phyloP scores from a whole-genome alignment of 2,797 vertebrate species.

The Sebastolobus alascanus region DNA sequence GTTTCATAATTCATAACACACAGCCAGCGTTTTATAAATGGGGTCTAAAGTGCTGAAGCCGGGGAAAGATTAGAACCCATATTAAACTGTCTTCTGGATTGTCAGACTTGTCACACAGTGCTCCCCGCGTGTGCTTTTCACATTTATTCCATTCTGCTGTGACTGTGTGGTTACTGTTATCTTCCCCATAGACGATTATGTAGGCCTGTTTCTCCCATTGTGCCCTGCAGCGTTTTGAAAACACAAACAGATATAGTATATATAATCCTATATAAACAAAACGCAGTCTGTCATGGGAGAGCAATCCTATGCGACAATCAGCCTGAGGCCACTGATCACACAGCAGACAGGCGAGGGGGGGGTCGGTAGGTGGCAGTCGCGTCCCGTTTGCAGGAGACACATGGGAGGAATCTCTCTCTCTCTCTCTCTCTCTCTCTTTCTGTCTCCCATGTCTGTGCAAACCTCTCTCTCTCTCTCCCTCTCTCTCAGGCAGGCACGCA shows the following conservation, averaged over 20 bases:
- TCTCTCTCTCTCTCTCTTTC: background rate
- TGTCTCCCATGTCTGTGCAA: constrained; percentile 24
- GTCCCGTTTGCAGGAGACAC: constrained; percentile 81
- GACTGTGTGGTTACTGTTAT: constrained; percentile 1
- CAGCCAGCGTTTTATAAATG: constrained; percentile 58
- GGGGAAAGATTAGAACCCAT: constrained; percentile 43
- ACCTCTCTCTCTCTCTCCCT: constrained; percentile 17
- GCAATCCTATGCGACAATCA: constrained; percentile 63
- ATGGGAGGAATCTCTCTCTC: constrained; percentile 59
- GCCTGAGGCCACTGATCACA: constrained; percentile 57
- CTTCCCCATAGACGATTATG: background rate
- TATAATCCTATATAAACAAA: constrained; percentile 55
- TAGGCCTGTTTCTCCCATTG: constrained; percentile 18
- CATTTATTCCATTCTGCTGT: background rate
- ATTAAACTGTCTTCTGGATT: constrained; percentile 50
- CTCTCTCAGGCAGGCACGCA: background rate
- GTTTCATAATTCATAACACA: constrained; percentile 65
- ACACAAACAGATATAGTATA: constrained; percentile 52
- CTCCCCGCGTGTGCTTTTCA: constrained; percentile 1
- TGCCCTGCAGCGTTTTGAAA: constrained; percentile 34
- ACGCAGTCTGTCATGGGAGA: constrained; percentile 58
- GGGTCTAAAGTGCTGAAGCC: constrained; percentile 50
- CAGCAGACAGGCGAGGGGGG: constrained; percentile 6
- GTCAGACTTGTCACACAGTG: constrained; percentile 40
- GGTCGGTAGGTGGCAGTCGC: constrained; percentile 94